phyloP scores from a whole-genome alignment of 2,797 vertebrate species.

The Nannoperca australis region DNA sequence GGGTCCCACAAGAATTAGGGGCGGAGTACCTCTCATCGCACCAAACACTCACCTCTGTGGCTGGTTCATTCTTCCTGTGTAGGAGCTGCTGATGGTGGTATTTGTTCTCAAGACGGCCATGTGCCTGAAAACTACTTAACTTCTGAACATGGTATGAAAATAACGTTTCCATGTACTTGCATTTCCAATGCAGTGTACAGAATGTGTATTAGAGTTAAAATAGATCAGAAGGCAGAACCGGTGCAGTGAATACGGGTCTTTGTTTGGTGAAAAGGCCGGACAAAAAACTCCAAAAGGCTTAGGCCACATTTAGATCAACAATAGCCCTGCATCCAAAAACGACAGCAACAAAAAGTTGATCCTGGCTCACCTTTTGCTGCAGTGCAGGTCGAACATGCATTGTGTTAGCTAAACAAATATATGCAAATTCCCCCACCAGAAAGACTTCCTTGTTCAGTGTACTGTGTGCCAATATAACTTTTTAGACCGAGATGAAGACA shows the following conservation, averaged over 20 bases:
- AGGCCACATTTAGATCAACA: not conserved
- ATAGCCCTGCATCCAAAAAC: not conserved
- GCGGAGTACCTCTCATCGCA: constrained; percentile 30
- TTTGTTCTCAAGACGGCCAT: constrained; percentile 23
- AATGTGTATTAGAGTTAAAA: not conserved
- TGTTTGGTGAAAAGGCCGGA: not conserved
- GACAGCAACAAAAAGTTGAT: not conserved
- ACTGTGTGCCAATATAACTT: not conserved
- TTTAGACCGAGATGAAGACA: not conserved
- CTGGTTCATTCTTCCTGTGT: constrained; percentile 31
- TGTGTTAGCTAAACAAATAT: not conserved
- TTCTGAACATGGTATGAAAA: constrained; percentile 6
- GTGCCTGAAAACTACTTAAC: constrained; percentile 1
- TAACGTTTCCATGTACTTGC: not conserved
- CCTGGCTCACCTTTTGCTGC: constrained; percentile 1
- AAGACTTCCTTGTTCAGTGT: not conserved
- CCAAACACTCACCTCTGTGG: constrained; percentile 18
- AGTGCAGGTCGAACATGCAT: not conserved
- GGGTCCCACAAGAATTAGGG: constrained; percentile 21
- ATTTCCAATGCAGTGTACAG: not conserved
- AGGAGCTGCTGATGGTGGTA: constrained; percentile 19
- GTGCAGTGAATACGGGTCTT: not conserved
- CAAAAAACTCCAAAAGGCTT: not conserved
- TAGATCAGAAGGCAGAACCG: not conserved
- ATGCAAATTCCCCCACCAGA: not conserved